Conservation (phyloP, 2,888 invertebrate genomes). For the Nemotelus nigrinus region DNA sequence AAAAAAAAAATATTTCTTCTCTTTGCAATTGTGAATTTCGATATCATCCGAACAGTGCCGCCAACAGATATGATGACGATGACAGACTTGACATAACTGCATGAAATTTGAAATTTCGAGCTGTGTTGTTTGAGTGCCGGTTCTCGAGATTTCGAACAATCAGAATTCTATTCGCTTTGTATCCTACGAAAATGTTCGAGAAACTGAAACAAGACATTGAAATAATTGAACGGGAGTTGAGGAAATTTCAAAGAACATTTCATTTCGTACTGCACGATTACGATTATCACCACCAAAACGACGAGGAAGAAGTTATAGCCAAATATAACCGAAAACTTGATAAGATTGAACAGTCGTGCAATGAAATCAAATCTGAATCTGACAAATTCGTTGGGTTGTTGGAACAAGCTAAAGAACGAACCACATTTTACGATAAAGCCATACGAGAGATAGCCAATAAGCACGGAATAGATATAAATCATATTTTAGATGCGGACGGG, state of each 20-base stretch:
- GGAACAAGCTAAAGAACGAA: constrained; percentile 3
- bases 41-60: too few species aligned
- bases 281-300: constrained; percentile 46
- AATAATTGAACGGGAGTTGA: constrained; percentile 36
- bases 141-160: background rate
- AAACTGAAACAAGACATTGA: constrained; percentile 34
- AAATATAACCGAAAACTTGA: constrained; percentile 13
- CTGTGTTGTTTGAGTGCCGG: background rate
- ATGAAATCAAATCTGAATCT: constrained; percentile 1
- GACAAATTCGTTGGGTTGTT: constrained; percentile 3
- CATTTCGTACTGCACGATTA: constrained; percentile 46
- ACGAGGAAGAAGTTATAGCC: constrained; percentile 40
- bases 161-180: too few species aligned
- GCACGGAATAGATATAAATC: constrained; percentile 11
- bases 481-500: background rate
- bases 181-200: constrained; percentile 11
- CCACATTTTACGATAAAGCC: constrained; percentile 28
- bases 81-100: too few species aligned
- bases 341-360: constrained; percentile 21
- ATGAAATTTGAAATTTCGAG: too few species aligned
- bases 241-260: constrained; percentile 27
- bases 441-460: constrained; percentile 28
- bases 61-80: too few species aligned
- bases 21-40: too few species aligned
- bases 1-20: too few species aligned